phyloP scores from a whole-genome alignment of 35 echinoderm and acorn worm species.

The Patiria miniata region DNA sequence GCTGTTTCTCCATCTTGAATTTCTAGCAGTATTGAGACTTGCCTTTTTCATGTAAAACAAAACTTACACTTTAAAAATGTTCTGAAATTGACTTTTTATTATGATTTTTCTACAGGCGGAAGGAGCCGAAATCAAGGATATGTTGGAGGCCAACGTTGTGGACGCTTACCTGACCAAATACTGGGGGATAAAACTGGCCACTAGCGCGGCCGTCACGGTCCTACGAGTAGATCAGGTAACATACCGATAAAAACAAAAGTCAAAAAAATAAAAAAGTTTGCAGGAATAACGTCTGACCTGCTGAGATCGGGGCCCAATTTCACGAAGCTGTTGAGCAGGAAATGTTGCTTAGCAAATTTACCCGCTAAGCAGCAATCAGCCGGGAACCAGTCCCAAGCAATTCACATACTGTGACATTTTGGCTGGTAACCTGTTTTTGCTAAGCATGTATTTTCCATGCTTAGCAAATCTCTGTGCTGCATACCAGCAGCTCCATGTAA shows the following conservation, averaged over 20 bases:
- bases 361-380: too few species aligned
- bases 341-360: too few species aligned
- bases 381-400: not conserved
- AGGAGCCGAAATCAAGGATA: constrained; percentile 86
- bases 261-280: not conserved
- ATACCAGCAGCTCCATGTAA: too few species aligned
- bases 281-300: not conserved
- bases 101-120: constrained; percentile 65
- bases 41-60: too few species aligned
- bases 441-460: too few species aligned
- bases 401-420: too few species aligned
- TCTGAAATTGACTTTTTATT: not conserved
- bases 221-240: constrained; percentile 93
- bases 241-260: not conserved
- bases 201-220: constrained; percentile 89
- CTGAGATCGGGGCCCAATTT: not conserved
- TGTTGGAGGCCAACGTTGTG: constrained; percentile 70
- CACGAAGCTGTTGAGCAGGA: too few species aligned
- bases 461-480: too few species aligned
- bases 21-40: too few species aligned
- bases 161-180: constrained; percentile 86
- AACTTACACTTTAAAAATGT: not conserved
- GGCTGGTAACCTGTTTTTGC: too few species aligned
- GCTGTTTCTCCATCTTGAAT: too few species aligned
- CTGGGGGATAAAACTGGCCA: constrained; percentile 91